A percentile compares a stretch with the other conserved stretches of the same genome.
Evolutionary conservation across 2,888 invertebrate species (phyloP).

Genomic region (Arctia plantaginis): DNA sequence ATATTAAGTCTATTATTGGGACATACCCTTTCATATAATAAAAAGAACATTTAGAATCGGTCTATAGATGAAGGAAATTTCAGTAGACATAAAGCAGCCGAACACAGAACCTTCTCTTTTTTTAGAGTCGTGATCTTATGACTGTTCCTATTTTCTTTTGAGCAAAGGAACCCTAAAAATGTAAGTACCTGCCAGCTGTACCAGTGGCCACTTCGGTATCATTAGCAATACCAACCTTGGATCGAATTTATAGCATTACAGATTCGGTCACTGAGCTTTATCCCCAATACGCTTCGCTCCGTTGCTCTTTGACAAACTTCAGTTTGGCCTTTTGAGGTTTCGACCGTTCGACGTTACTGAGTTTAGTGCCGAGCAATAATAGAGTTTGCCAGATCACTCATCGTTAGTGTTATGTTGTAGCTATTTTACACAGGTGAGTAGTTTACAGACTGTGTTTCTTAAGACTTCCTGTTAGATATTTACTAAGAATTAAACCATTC

Average conservation of each 20-base stretch:
- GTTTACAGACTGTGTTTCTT: background rate
- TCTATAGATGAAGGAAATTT: too few relatives aligned
- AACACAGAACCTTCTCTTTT: background rate
- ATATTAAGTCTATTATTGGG: too few relatives aligned
- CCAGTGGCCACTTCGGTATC: constrained; percentile 12
- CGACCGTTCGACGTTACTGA: constrained; percentile 11
- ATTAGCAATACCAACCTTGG: constrained; percentile 17
- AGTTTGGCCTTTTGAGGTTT: constrained; percentile 19
- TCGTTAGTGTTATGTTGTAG: constrained; percentile 2
- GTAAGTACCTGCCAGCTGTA: background rate
- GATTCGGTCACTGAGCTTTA: constrained; percentile 27
- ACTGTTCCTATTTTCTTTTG: background rate
- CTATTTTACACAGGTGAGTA: background rate
- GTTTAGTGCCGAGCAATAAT: constrained; percentile 11
- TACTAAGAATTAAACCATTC: background rate
- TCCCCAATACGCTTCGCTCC: constrained; percentile 22
- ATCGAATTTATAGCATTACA: constrained; percentile 15
- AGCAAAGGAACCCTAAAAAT: background rate
- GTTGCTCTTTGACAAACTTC: constrained; percentile 21
- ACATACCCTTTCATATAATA: too few relatives aligned
- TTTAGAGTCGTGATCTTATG: background rate
- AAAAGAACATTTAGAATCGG: too few relatives aligned
- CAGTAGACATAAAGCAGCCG: too few relatives aligned
- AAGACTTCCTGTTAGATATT: background rate
- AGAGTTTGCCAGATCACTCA: constrained; percentile 10